These are phyloP conservation scores for Tinea pellionella DNA, from an alignment of 2,888 invertebrate genomes.

Conservation along the genomic window DNA sequence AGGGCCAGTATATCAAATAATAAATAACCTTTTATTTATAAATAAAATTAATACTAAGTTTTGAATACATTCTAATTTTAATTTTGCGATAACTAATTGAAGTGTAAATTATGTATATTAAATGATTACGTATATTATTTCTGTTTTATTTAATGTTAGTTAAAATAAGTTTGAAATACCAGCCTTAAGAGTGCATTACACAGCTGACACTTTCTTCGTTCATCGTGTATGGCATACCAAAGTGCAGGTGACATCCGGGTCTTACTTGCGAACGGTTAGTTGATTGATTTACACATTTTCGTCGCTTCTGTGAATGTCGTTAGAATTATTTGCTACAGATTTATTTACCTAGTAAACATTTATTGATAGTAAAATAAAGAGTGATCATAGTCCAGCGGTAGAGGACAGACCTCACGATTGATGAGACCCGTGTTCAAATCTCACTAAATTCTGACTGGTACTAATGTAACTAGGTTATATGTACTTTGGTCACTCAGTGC, in stretches of 20 bases:
- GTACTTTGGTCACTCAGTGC: too few species aligned
- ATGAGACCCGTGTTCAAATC: too few species aligned
- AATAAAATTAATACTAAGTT: background rate
- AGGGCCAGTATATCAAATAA: background rate
- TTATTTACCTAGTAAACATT: background rate
- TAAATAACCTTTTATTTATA: background rate
- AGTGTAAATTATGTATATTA: too few species aligned
- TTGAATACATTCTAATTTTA: too few species aligned
- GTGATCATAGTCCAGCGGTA: too few species aligned
- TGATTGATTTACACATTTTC: conserved; percentile 7
- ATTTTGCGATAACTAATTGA: too few species aligned
- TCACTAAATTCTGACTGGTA: too few species aligned
- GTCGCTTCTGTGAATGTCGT: background rate
- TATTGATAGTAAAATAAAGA: too few species aligned
- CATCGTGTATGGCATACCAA: background rate
- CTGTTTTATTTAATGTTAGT: too few species aligned
- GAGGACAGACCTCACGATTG: too few species aligned
- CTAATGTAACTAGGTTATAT: too few species aligned
- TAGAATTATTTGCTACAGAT: background rate
- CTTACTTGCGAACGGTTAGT: background rate
- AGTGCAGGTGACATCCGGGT: conserved; percentile 7
- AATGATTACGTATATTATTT: too few species aligned
- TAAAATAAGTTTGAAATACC: background rate
- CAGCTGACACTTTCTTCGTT: conserved; percentile 12
- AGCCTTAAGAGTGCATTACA: background rate